Conservation (phyloP, 2,888 invertebrate genomes). For the Caenorhabditis doughertyi region DNA sequence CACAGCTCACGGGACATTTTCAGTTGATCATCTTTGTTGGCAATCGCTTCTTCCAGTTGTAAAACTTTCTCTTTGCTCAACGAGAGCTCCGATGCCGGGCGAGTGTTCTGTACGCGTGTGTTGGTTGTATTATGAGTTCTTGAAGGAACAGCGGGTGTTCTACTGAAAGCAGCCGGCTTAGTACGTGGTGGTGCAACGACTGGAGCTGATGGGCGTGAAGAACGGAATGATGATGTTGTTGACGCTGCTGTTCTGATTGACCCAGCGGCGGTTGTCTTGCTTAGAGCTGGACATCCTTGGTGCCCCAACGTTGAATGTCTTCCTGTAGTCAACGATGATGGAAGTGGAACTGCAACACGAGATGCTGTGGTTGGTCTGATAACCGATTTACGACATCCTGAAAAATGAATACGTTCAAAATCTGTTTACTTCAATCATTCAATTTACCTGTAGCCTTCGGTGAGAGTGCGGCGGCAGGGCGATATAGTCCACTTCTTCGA, state of each 20-base stretch:
- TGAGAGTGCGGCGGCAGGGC: background rate
- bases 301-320: constrained; percentile 24
- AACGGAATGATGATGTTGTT: background rate
- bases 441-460: background rate
- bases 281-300: background rate
- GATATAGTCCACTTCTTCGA: background rate
- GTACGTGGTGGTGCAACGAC: background rate
- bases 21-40: background rate
- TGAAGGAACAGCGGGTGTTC: background rate
- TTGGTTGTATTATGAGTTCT: background rate
- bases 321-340: background rate
- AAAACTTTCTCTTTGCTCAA: constrained; percentile 11
- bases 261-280: background rate
- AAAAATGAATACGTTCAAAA: background rate
- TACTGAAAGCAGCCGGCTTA: background rate
- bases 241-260: background rate
- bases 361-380: background rate
- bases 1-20: background rate
- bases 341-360: background rate
- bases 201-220: background rate
- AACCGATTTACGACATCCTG: background rate
- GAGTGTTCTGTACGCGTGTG: background rate
- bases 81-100: constrained; percentile 19
- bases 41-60: background rate
- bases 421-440: background rate